These are phyloP conservation scores for Ellobius talpinus DNA, from an alignment of 2,113 vertebrate genomes.

Conservation along the genomic window DNA sequence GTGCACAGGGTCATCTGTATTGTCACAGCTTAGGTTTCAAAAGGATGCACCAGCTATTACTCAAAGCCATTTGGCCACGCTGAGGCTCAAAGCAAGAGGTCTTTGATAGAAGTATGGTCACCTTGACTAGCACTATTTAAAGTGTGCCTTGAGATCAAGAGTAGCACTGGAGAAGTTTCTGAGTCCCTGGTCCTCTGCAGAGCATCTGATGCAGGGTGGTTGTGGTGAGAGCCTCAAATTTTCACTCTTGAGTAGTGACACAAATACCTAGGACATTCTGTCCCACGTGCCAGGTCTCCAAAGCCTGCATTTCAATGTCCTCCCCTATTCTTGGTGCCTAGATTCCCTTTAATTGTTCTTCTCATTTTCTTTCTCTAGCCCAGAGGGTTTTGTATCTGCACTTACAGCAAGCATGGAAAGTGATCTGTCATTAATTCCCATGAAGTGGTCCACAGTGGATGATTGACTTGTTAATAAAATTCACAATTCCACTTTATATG, in stretches of 20 bases:
- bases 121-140: neutral
- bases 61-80: neutral
- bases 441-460: neutral
- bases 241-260: neutral
- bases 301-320: neutral
- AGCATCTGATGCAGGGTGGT: neutral
- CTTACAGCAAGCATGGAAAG: neutral
- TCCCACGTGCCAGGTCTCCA: neutral
- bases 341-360: neutral
- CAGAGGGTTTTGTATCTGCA: neutral
- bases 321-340: neutral
- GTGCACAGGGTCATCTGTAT: neutral
- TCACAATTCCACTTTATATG: slow-evolving; percentile 22
- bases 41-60: neutral
- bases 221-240: neutral
- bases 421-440: neutral
- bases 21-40: neutral
- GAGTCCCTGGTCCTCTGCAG: neutral
- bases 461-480: slow-evolving; percentile 5
- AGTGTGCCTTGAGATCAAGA: neutral
- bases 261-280: neutral
- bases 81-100: neutral
- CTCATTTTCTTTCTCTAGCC: neutral
- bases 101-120: neutral
- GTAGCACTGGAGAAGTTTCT: neutral